Conservation (phyloP, 1,140 invertebrate genomes). For the Tetramorium simillimum region DNA sequence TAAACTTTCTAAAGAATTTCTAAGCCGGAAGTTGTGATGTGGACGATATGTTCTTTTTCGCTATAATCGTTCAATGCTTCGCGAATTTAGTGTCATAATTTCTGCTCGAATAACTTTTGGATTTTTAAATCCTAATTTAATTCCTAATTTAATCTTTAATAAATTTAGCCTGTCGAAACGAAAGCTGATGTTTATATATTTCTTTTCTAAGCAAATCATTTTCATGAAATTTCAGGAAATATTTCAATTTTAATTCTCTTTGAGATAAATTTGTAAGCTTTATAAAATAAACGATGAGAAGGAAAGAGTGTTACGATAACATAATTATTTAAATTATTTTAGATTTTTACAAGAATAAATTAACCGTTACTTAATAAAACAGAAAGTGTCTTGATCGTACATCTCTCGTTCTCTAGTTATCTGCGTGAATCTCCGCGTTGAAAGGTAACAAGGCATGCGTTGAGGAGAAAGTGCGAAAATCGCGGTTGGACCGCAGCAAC, state of each 20-base stretch:
- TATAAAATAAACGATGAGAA: background rate
- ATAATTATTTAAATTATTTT: background rate
- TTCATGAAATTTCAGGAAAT: background rate
- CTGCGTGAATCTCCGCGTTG: slow-evolving; percentile 10
- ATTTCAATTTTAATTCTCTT: background rate
- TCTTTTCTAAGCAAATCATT: background rate
- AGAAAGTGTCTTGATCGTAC: background rate
- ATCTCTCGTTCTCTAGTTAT: background rate
- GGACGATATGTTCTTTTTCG: slow-evolving; percentile 30
- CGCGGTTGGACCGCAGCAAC: slow-evolving; percentile 53
- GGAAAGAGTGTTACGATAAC: background rate
- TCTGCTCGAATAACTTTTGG: slow-evolving; percentile 20
- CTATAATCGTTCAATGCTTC: background rate
- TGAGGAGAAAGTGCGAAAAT: slow-evolving; percentile 73
- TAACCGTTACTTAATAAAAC: background rate
- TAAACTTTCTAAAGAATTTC: slow-evolving; percentile 70
- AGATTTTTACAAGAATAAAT: background rate
- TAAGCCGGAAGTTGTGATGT: slow-evolving; percentile 8
- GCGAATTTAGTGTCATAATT: slow-evolving; percentile 20
- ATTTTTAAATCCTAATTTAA: background rate
- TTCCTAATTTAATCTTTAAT: background rate
- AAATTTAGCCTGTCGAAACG: background rate
- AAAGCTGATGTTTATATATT: background rate
- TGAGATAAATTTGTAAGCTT: background rate
- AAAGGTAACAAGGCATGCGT: slow-evolving; percentile 25